These are phyloP conservation scores for Daktulosphaira vitifoliae DNA, from an alignment of 1,140 invertebrate species.

Conservation along the genomic window DNA sequence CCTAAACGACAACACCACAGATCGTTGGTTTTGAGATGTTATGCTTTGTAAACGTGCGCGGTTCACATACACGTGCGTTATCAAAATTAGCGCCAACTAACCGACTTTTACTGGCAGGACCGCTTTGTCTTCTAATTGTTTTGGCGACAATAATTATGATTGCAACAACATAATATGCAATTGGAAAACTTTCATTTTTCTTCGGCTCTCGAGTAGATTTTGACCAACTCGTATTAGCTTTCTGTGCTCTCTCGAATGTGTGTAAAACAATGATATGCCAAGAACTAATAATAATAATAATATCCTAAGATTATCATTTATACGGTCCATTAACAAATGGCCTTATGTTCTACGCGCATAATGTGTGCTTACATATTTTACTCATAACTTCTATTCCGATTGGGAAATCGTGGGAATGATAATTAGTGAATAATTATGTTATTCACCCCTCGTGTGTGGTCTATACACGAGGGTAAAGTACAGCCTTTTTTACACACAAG, in stretches of 20 bases:
- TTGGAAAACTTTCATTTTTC: constrained; percentile 18
- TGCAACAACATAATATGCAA: neutral
- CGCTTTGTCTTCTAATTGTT: constrained; percentile 17
- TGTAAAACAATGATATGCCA: too few species aligned
- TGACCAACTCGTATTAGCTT: too few species aligned
- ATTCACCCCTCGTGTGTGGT: constrained; percentile 12
- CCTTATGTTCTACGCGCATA: too few species aligned
- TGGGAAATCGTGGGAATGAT: constrained; percentile 31
- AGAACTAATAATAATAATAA: too few species aligned
- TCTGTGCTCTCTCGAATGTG: too few species aligned
- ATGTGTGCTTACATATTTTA: too few species aligned
- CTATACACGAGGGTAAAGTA: constrained; percentile 14
- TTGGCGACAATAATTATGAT: constrained; percentile 29
- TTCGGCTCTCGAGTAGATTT: neutral
- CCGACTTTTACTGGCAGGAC: constrained; percentile 16
- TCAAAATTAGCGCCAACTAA: constrained; percentile 21
- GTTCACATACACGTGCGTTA: neutral
- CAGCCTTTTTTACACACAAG: constrained; percentile 20
- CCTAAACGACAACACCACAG: neutral
- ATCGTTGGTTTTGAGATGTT: constrained; percentile 3
- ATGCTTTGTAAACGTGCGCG: constrained; percentile 9
- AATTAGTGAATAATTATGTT: constrained; percentile 32
- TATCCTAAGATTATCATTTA: too few species aligned
- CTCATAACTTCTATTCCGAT: neutral
- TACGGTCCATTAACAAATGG: too few species aligned